phyloP scores from a whole-genome alignment of 2,888 invertebrate species.

The Protophormia terraenovae region DNA sequence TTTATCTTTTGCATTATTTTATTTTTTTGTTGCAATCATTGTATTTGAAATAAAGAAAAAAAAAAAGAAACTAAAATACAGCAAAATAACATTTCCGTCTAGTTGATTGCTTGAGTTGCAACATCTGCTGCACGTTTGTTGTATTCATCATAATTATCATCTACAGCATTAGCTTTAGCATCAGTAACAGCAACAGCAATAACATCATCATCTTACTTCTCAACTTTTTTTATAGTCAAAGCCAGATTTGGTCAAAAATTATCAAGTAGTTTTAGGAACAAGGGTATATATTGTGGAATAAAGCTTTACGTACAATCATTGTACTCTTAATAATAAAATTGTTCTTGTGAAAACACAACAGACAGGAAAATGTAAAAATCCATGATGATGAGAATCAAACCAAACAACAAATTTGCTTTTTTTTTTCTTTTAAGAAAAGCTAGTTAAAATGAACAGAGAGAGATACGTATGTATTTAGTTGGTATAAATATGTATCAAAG shows the following conservation, averaged over 20 bases:
- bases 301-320: not conserved
- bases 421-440: too few relatives aligned
- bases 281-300: not conserved
- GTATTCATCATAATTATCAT: slow-evolving; percentile 48
- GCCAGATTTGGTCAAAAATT: slow-evolving; percentile 3
- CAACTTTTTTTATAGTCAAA: not conserved
- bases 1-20: not conserved
- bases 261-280: not conserved
- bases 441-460: not conserved
- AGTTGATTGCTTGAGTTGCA: slow-evolving; percentile 60
- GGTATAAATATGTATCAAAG: not conserved
- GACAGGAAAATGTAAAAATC: slow-evolving; percentile 12
- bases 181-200: not conserved
- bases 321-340: slow-evolving; percentile 1
- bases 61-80: too few relatives aligned
- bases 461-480: not conserved
- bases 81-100: slow-evolving; percentile 53
- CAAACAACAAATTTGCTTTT: not conserved
- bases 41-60: too few relatives aligned
- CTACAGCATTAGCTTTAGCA: not conserved
- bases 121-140: slow-evolving; percentile 63
- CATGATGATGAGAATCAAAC: slow-evolving; percentile 11
- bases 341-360: slow-evolving; percentile 8
- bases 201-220: not conserved
- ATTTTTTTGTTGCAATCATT: not conserved